Base-by-base conservation (phyloP, 2,113 vertebrate species). In the Malurus melanocephalus region DNA sequence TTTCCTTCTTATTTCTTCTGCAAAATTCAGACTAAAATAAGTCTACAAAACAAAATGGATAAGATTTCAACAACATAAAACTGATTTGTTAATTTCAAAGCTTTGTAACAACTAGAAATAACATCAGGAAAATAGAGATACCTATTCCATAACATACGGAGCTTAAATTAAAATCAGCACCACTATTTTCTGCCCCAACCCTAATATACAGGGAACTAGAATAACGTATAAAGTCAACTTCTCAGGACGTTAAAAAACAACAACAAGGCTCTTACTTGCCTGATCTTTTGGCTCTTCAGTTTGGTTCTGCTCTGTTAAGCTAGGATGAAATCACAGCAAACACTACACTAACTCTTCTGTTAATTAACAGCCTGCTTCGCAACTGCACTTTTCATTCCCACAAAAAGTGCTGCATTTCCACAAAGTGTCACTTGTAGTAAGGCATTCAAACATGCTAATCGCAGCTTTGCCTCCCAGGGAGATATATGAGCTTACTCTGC, bases 351-450 rank as follows among this genome's bases (percentile, higher is more conserved):
- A 91, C 46, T 73, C 92, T 91, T 94, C 93, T 93, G 93, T 95
- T 95, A 94, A 96, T 96, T 88, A 95, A 93, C 88, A 93, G 84
- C 90, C 88, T 88, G 69, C 90, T 95, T 88, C 1, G 8, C 66
- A 90, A 90, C 74, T 32, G 74, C 90, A 93, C 83, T 94, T 90
- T 88, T 79, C 71, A 69, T 88, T 95, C 93, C 90, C 93, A 94
- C 77, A 87, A 91, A 85, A 75, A 94, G 83, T 88, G 84, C 86
- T 93, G 80, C 46, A 87, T 76, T 93, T 95, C 93, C 93, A 96
- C 93, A 94, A 94, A 94, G 88, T 95, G 90, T 91, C 92, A 75
- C 86, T 94, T 96, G 90, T 93, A 93, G 92, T 86, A 78, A 88
- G 80, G 93, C 93, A 91, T 86, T 93, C 92, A 94, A 92, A 94